A percentile compares a stretch with the other conserved stretches of the same genome.
Evolutionary conservation across 2,113 vertebrate species (phyloP).

Genomic region (Martes martes): DNA sequence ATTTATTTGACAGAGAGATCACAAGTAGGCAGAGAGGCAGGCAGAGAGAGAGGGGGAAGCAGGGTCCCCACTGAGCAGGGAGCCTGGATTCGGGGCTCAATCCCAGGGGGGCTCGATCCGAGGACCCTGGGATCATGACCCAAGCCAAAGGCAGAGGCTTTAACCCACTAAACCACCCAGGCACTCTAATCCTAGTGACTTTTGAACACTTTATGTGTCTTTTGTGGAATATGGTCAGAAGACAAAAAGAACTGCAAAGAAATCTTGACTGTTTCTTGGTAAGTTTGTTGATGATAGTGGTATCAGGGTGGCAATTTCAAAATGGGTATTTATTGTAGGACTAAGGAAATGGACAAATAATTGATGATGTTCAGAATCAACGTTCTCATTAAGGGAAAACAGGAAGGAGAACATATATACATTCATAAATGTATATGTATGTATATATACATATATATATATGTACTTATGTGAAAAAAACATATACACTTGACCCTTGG

Average conservation of each 20-base stretch:
- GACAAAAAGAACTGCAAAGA: background rate
- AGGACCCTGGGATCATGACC: no score
- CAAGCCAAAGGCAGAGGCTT: no score
- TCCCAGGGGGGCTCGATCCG: no score
- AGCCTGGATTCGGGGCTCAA: no score
- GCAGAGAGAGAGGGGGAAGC: no score
- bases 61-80: no score
- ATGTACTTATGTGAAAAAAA: background rate
- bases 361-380: background rate
- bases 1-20: no score
- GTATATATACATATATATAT: background rate
- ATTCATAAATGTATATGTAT: background rate
- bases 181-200: background rate
- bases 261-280: background rate
- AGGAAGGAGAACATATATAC: background rate
- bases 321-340: background rate
- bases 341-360: background rate
- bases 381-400: background rate
- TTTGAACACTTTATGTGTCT: background rate
- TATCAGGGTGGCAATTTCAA: background rate
- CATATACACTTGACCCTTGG: background rate
- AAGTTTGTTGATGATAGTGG: background rate
- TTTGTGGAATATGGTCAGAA: background rate
- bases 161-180: no score
- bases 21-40: no score